Evolutionary conservation across 1,140 invertebrate genomes (phyloP).

Genomic region (Drosophila trapezifrons): DNA sequence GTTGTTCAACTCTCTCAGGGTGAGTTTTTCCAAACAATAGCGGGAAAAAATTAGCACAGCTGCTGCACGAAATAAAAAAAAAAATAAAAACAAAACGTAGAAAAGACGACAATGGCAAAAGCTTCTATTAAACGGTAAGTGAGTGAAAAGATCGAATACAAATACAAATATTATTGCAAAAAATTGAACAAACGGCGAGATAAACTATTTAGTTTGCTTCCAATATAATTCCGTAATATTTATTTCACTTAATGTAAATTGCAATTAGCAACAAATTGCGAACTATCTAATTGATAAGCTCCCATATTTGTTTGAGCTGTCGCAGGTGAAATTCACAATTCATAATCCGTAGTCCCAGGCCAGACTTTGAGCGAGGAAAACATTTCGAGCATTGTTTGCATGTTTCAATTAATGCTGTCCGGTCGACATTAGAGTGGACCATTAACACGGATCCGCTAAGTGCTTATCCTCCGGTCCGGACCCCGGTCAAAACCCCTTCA

Average conservation of each 20-base stretch:
- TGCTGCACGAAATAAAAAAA: slow-evolving; percentile 49
- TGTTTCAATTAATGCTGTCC: slow-evolving; percentile 69
- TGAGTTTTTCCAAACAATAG: slow-evolving; percentile 72
- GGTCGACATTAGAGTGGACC: slow-evolving; percentile 63
- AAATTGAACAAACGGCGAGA: slow-evolving; percentile 57
- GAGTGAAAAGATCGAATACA: slow-evolving; percentile 63
- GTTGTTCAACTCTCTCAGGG: slow-evolving; percentile 54
- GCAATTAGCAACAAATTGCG: slow-evolving; percentile 71
- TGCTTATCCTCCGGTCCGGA: slow-evolving; percentile 22
- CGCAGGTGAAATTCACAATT: slow-evolving; percentile 49
- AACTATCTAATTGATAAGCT: slow-evolving; percentile 68
- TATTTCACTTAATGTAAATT: slow-evolving; percentile 58
- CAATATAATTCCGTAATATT: slow-evolving; percentile 38
- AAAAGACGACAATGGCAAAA: slow-evolving; percentile 24
- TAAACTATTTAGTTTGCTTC: slow-evolving; percentile 50
- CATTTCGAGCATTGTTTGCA: slow-evolving; percentile 51
- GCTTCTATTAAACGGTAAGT: slow-evolving; percentile 57
- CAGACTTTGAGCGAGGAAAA: slow-evolving; percentile 57
- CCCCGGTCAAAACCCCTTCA: slow-evolving; percentile 44
- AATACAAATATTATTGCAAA: slow-evolving; percentile 74
- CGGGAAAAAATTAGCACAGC: slow-evolving; percentile 75
- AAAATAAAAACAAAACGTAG: slow-evolving; percentile 12
- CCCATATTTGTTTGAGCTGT: slow-evolving; percentile 41
- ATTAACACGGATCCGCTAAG: slow-evolving; percentile 67
- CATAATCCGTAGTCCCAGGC: slow-evolving; percentile 2